Conservation (phyloP, 2,113 vertebrate genomes). For the Ceuthmochares aereus region DNA sequence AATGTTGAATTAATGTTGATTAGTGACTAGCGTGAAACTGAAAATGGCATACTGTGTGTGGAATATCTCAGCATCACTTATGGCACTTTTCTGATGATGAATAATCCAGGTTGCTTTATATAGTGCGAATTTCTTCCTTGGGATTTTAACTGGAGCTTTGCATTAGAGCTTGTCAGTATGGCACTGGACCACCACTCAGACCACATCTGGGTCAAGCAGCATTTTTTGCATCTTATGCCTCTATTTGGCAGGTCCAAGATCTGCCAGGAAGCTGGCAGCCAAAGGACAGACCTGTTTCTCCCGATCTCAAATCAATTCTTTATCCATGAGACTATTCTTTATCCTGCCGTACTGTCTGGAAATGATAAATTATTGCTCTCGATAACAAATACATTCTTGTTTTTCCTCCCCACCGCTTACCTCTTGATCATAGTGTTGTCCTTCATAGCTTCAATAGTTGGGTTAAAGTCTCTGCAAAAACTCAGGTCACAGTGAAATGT, state of each 20-base stretch:
- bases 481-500: not conserved
- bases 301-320: slow-evolving; percentile 15
- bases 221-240: not conserved
- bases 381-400: slow-evolving; percentile 4
- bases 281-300: not conserved
- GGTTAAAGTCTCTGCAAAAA: not conserved
- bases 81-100: slow-evolving; percentile 3
- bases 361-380: slow-evolving; percentile 32
- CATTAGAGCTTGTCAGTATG: not conserved
- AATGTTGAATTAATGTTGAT: slow-evolving; percentile 42
- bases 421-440: not conserved
- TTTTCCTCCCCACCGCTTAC: not conserved
- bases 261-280: not conserved
- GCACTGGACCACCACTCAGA: not conserved
- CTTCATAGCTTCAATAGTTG: not conserved
- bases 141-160: not conserved
- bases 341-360: slow-evolving; percentile 5
- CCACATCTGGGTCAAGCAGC: not conserved
- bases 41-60: not conserved
- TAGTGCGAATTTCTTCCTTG: not conserved
- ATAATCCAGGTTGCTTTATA: not conserved
- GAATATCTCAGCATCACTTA: not conserved
- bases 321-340: slow-evolving; percentile 14
- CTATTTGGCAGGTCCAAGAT: not conserved
- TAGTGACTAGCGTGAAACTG: not conserved